Conservation (phyloP, 2,113 vertebrate species). For the Dipodomys ordii region DNA sequence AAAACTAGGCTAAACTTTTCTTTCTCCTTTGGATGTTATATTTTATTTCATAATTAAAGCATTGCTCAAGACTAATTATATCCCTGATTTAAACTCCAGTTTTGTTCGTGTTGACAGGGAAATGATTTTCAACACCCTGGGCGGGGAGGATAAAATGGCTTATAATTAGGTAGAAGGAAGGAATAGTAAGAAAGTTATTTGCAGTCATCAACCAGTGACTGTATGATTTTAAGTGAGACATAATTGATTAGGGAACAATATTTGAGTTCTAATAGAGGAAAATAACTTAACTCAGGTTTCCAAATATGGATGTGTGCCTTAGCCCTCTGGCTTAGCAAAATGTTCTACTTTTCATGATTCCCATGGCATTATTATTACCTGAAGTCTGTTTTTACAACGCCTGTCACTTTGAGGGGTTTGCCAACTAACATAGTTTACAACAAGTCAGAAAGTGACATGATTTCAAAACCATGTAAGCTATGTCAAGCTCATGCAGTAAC, state of each 20-base stretch:
- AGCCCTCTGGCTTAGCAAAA: not conserved
- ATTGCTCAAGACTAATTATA: slow-evolving; percentile 63
- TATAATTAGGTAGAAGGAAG: slow-evolving; percentile 79
- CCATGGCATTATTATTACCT: not conserved
- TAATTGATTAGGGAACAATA: not conserved
- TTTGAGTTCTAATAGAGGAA: not conserved
- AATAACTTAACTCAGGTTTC: not conserved
- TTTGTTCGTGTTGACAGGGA: slow-evolving; percentile 58
- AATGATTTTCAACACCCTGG: slow-evolving; percentile 32
- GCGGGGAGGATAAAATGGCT: slow-evolving; percentile 68
- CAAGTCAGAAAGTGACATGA: not conserved
- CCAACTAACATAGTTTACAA: not conserved
- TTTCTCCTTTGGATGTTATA: not conserved
- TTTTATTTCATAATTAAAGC: slow-evolving; percentile 59
- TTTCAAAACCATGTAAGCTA: slow-evolving; percentile 32
- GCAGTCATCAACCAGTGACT: slow-evolving; percentile 71
- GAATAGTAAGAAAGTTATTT: slow-evolving; percentile 81
- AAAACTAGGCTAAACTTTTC: slow-evolving; percentile 20
- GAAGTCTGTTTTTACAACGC: not conserved
- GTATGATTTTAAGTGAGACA: slow-evolving; percentile 23
- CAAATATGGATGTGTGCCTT: not conserved
- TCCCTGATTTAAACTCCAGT: slow-evolving; percentile 73
- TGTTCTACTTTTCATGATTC: not conserved
- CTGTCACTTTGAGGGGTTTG: not conserved
- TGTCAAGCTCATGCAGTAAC: slow-evolving; percentile 18